Conservation (phyloP, 2,113 vertebrate genomes). For the Paradoxurus hermaphroditus region DNA sequence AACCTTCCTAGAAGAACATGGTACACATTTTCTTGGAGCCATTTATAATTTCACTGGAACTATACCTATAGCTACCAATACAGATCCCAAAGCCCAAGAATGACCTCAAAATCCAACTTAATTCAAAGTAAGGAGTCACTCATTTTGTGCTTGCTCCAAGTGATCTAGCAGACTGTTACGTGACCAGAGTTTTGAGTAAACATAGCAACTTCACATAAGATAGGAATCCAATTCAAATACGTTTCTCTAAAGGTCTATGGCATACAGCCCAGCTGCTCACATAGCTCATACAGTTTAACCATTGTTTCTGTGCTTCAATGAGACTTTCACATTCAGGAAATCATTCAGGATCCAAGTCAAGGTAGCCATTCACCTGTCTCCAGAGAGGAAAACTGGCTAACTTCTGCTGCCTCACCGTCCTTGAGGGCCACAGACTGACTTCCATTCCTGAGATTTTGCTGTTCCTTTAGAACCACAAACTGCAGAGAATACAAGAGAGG, state of each 20-base stretch:
- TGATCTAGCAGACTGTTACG: background rate
- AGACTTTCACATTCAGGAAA: background rate
- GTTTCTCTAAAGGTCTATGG: background rate
- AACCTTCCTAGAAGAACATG: background rate
- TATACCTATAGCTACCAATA: background rate
- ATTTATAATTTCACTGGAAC: background rate
- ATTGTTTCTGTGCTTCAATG: background rate
- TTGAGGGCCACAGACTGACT: conserved; percentile 46
- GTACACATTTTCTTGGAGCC: background rate
- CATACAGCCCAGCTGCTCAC: background rate
- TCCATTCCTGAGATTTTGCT: conserved; percentile 54
- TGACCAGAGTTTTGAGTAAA: background rate
- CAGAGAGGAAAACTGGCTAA: conserved; percentile 78
- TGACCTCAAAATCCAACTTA: background rate
- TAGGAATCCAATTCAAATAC: background rate
- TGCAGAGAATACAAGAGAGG: conserved; percentile 71
- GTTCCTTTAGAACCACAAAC: conserved; percentile 84
- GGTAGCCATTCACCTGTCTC: conserved; percentile 80
- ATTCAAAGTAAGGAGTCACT: background rate
- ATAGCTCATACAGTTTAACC: background rate
- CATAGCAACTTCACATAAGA: background rate
- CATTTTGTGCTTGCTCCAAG: background rate
- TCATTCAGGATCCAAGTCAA: background rate
- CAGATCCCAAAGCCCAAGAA: background rate
- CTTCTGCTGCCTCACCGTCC: conserved; percentile 74